Evolutionary conservation across 2,888 invertebrate species (phyloP).

Genomic region (Morpho deidamia): DNA sequence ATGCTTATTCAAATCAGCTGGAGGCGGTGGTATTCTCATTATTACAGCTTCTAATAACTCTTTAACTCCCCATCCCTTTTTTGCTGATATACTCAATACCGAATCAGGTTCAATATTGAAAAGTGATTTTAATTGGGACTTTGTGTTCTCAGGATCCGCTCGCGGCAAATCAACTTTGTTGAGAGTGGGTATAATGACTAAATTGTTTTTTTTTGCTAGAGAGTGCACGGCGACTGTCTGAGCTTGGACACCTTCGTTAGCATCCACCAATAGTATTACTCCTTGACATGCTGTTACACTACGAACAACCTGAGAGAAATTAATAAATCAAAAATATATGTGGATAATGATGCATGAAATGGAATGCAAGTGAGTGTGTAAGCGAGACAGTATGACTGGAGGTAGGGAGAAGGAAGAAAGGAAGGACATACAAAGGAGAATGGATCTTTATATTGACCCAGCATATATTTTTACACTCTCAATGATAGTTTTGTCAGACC

Average conservation of each 20-base stretch:
- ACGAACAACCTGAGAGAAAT: constrained; percentile 80
- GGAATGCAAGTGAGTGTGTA: background rate
- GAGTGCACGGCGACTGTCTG: constrained; percentile 99
- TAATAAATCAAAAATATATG: no score
- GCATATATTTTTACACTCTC: no score
- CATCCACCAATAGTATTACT: constrained; percentile 95
- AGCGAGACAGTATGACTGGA: no score
- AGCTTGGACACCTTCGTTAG: constrained; percentile 97
- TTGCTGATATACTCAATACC: constrained; percentile 94
- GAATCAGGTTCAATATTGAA: constrained; percentile 88
- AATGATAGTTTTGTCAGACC: no score
- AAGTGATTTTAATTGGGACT: constrained; percentile 85
- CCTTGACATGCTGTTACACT: constrained; percentile 97
- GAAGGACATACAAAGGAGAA: no score
- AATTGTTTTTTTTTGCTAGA: constrained; percentile 89
- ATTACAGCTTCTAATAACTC: constrained; percentile 88
- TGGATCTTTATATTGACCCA: no score
- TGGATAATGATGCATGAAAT: no score
- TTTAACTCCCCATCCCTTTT: constrained; percentile 90
- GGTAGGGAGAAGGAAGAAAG: no score
- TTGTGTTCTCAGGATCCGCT: constrained; percentile 91
- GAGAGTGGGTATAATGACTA: constrained; percentile 92
- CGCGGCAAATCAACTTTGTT: constrained; percentile 98
- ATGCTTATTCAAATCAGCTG: constrained; percentile 74
- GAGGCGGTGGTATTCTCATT: constrained; percentile 86